Base-by-base conservation (phyloP, 2,797 vertebrate species). In the Choloepus didactylus region DNA sequence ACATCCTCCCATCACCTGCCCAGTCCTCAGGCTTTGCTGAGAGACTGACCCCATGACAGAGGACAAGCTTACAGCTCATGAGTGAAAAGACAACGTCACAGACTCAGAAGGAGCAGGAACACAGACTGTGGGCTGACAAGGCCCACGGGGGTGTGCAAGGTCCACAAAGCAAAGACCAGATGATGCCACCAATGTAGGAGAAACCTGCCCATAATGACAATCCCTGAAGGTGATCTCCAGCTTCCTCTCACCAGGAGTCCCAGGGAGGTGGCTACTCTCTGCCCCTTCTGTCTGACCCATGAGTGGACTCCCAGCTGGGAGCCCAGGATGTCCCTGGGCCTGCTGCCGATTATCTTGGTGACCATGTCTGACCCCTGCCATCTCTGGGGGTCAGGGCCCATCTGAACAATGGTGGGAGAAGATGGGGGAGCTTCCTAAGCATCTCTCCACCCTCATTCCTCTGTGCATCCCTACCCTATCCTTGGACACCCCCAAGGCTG, bases 141-240 rank as follows among this genome's bases (percentile, higher is more conserved):
- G 38, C 44, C 72, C 27, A 12, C 6, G 11, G 31, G 35, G 0
- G 0, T 19, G 21, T 10, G 3, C 9, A 10, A 49, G 19, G n/a
- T 25, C 1, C 1, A 21, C 9, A 38, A 3, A 59, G 49, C 4
- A n/a, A 31, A 35, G 25, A n/a, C 31, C 44, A 21, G 66, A 44
- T 0, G 23, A 27, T 18, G 16, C 38, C 15, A 2, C 1, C 12
- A 54, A 4, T 5, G 29, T 25, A 8, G 60, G n/a, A 4, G 25
- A 54, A n/a, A 35, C 41, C 46, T 6, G 66, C 8, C 19, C 27
- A 23, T 41, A 38, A 38, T 2, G 4, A 9, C 12, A 2, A 56
- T 31, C 62, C 66, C 60, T 25, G 76, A 64, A 69, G 35, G 44
- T 4, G 21, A 29, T 23, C 54, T 80, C 73, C 14, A 69, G 21